Conservation (phyloP, 2,113 vertebrate species). For the Calidris pugnax region DNA sequence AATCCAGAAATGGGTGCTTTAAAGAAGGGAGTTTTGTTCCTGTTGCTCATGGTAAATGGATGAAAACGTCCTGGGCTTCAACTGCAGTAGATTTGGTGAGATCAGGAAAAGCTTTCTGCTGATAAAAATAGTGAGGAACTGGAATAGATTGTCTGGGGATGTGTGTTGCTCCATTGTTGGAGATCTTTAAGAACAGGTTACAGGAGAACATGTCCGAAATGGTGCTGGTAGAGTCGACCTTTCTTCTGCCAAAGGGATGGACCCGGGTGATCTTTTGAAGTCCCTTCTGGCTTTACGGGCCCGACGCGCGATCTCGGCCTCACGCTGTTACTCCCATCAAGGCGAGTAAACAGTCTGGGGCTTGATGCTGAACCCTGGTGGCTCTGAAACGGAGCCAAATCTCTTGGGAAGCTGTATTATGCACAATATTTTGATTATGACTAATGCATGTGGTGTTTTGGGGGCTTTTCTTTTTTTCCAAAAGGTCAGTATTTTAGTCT, state of each 20-base stretch:
- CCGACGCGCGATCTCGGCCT: neutral
- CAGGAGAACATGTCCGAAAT: neutral
- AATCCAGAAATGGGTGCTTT: neutral
- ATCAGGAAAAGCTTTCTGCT: neutral
- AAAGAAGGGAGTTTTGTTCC: neutral
- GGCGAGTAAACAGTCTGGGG: neutral
- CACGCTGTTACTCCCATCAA: neutral
- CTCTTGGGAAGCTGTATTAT: neutral
- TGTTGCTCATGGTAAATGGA: neutral
- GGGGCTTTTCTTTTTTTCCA: neutral
- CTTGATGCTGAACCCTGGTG: constrained; percentile 12
- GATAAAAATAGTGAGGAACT: neutral
- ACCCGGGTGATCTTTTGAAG: no score
- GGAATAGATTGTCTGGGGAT: neutral
- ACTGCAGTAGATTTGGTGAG: neutral
- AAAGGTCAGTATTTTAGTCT: constrained; percentile 16
- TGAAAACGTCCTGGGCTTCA: neutral
- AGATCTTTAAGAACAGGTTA: neutral
- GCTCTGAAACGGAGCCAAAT: neutral
- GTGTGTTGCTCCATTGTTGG: neutral
- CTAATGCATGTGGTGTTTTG: constrained; percentile 14
- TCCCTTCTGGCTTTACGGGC: neutral
- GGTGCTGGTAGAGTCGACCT: neutral
- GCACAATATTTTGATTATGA: constrained; percentile 56
- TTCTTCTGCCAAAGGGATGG: neutral